Evolutionary conservation across 2,797 vertebrate species (phyloP).

Genomic region (Choloepus didactylus): DNA sequence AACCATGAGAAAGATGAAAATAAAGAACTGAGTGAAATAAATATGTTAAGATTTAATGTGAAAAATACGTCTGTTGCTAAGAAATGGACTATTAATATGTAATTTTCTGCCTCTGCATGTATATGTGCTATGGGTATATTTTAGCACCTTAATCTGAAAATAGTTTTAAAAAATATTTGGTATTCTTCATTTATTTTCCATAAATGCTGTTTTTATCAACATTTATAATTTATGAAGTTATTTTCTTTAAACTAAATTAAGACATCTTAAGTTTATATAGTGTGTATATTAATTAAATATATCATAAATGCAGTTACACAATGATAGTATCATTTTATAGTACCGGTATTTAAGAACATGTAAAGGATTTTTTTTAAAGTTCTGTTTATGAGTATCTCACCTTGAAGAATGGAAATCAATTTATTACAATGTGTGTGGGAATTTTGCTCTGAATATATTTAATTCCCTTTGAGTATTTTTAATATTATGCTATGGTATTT

Average conservation of each 20-base stretch:
- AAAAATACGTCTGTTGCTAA: slow-evolving; percentile 8
- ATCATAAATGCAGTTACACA: background rate
- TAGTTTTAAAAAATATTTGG: background rate
- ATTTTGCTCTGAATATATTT: background rate
- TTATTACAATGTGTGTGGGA: background rate
- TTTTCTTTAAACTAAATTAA: slow-evolving; percentile 32
- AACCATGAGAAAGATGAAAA: slow-evolving; percentile 12
- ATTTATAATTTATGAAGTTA: slow-evolving; percentile 52
- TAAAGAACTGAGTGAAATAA: background rate
- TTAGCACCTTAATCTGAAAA: background rate
- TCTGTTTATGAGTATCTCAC: background rate
- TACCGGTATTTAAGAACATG: background rate
- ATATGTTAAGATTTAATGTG: slow-evolving; percentile 14
- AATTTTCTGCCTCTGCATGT: background rate
- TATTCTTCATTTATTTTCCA: slow-evolving; percentile 44
- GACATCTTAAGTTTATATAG: background rate
- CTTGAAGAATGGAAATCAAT: background rate
- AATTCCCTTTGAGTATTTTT: slow-evolving; percentile 47
- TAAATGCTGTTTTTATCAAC: slow-evolving; percentile 15
- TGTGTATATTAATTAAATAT: background rate
- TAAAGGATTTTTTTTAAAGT: background rate
- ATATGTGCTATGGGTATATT: background rate
- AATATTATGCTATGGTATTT: background rate
- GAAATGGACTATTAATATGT: background rate
- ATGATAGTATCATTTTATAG: background rate